Percentiles rank a stretch among this genome's conserved stretches.
phyloP scores from a whole-genome alignment of 2,113 vertebrate genomes.

The Heteronetta atricapilla region DNA sequence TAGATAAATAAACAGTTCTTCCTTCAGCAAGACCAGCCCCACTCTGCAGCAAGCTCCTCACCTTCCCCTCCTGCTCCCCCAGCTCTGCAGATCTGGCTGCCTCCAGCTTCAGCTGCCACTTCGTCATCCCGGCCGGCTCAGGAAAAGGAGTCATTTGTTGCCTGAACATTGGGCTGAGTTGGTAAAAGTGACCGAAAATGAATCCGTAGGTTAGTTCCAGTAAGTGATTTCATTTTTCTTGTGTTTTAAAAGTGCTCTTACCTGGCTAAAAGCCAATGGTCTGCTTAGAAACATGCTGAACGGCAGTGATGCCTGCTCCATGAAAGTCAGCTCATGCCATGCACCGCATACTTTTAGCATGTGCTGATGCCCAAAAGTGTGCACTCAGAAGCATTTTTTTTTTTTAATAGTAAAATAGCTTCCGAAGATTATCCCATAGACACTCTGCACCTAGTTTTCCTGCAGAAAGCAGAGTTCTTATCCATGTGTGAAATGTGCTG shows the following conservation, averaged over 20 bases:
- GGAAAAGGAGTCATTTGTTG: constrained; percentile 45
- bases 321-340: not conserved
- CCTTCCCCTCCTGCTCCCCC: fast-evolving
- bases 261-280: not conserved
- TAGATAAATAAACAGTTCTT: not conserved
- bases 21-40: not conserved
- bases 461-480: not conserved
- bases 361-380: not conserved
- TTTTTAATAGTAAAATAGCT: not conserved
- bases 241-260: not conserved
- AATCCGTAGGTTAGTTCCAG: constrained; percentile 32
- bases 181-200: constrained; percentile 28
- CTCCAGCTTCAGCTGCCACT: not conserved
- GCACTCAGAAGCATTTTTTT: not conserved
- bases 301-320: not conserved
- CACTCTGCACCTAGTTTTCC: not conserved
- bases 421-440: not conserved
- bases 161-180: not conserved
- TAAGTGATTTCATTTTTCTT: constrained; percentile 49
- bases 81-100: not conserved
- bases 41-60: not conserved
- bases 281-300: not conserved
- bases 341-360: not conserved
- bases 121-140: not conserved
- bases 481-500: not conserved